These are phyloP conservation scores for Busseola fusca DNA, from an alignment of 2,888 invertebrate species.

Conservation along the genomic window DNA sequence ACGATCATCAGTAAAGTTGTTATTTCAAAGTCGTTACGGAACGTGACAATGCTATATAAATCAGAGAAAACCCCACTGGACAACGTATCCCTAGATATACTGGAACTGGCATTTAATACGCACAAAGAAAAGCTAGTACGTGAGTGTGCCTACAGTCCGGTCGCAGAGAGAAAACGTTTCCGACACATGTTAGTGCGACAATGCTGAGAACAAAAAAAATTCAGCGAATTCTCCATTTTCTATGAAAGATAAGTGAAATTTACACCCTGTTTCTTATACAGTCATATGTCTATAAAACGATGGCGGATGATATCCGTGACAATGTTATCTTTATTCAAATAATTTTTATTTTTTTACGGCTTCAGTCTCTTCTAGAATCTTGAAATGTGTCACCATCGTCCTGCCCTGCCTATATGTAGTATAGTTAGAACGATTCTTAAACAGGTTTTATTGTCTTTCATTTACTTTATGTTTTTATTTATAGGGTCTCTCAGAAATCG, in stretches of 20 bases:
- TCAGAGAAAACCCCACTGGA: slow-evolving; percentile 46
- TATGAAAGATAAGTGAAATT: neutral
- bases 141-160: neutral
- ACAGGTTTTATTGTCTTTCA: neutral
- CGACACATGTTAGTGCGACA: neutral
- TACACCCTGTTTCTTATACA: neutral
- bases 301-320: neutral
- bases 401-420: neutral
- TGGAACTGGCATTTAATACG: slow-evolving; percentile 33
- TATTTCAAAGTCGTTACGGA: slow-evolving; percentile 54
- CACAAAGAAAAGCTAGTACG: neutral
- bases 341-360: neutral
- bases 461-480: neutral
- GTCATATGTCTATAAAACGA: neutral
- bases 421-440: no score
- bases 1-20: slow-evolving; percentile 41
- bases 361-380: neutral
- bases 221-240: no score
- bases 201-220: neutral
- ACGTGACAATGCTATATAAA: slow-evolving; percentile 63
- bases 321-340: neutral
- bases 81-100: neutral
- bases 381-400: neutral
- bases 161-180: neutral
- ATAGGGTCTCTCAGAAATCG: no score